These are phyloP conservation scores for Desmodus rotundus DNA, from an alignment of 2,113 vertebrate species.

Conservation along the genomic window DNA sequence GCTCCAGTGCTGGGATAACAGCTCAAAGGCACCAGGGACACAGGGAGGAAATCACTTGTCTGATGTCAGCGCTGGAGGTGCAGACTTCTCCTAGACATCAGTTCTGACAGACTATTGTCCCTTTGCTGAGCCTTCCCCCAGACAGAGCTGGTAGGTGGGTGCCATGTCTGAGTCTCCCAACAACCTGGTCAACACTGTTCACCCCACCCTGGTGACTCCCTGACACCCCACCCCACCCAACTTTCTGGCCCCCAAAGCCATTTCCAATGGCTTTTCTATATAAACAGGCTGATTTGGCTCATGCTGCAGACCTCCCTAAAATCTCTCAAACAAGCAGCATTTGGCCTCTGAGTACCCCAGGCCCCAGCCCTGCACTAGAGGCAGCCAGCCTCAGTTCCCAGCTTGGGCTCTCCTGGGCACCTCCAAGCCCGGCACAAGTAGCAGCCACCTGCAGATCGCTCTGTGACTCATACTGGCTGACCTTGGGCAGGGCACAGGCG, in stretches of 20 bases:
- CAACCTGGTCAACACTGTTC: background rate
- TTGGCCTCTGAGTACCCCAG: background rate
- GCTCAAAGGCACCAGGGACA: too few species aligned
- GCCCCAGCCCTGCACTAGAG: background rate
- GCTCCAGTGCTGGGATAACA: too few species aligned
- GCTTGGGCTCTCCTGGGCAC: background rate
- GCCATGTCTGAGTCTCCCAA: background rate
- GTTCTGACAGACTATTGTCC: too few species aligned
- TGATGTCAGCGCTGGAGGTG: too few species aligned
- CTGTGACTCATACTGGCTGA: background rate
- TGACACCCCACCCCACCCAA: background rate
- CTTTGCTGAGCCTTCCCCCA: too few species aligned
- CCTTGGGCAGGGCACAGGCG: background rate
- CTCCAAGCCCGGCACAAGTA: background rate
- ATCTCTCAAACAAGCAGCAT: background rate
- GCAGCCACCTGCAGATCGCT: background rate
- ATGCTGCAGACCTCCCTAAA: background rate
- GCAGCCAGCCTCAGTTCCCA: background rate
- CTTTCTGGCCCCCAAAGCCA: background rate
- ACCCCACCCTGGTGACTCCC: background rate
- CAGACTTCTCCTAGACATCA: too few species aligned
- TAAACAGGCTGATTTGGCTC: background rate
- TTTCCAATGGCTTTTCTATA: background rate
- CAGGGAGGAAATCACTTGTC: too few species aligned
- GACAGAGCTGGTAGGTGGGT: too few species aligned